Evolutionary conservation across 2,113 vertebrate species (phyloP).

Genomic region (Eidolon helvum): DNA sequence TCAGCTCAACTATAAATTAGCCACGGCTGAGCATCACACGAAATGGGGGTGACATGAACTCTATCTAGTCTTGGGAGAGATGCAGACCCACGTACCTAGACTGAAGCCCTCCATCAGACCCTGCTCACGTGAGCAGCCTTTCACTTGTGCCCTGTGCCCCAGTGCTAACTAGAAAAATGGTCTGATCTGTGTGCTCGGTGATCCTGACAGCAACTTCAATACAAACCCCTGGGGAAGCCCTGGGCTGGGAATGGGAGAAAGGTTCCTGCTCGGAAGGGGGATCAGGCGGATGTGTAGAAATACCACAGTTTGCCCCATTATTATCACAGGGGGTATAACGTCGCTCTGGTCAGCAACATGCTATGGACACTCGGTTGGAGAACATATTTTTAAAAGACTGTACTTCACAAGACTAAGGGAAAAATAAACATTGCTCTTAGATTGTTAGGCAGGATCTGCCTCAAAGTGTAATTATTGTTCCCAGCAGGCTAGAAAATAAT

Average conservation of each 20-base stretch:
- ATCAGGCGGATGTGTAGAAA: too few relatives aligned
- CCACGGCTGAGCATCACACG: background rate
- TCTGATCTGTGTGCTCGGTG: background rate
- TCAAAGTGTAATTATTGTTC: background rate
- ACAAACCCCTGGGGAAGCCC: background rate
- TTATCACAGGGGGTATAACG: too few relatives aligned
- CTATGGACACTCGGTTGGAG: background rate
- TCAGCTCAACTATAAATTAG: slow-evolving; percentile 33
- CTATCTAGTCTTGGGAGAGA: background rate
- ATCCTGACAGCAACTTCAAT: background rate
- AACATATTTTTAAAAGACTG: background rate
- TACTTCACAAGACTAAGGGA: background rate
- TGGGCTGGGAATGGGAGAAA: background rate
- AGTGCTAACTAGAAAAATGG: background rate
- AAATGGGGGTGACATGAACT: slow-evolving; percentile 33
- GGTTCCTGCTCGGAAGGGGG: background rate
- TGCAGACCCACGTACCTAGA: slow-evolving; percentile 28
- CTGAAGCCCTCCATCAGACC: background rate
- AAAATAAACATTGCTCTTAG: background rate
- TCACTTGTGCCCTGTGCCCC: accelerated
- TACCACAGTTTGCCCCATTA: accelerated
- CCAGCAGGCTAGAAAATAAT: background rate
- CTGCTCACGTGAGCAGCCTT: background rate
- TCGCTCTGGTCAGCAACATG: background rate
- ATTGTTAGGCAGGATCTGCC: background rate